Evolutionary conservation across 2,797 vertebrate genomes (phyloP), one percentile per base, ranked within the genome.

Genomic region (Spheniscus humboldti): DNA sequence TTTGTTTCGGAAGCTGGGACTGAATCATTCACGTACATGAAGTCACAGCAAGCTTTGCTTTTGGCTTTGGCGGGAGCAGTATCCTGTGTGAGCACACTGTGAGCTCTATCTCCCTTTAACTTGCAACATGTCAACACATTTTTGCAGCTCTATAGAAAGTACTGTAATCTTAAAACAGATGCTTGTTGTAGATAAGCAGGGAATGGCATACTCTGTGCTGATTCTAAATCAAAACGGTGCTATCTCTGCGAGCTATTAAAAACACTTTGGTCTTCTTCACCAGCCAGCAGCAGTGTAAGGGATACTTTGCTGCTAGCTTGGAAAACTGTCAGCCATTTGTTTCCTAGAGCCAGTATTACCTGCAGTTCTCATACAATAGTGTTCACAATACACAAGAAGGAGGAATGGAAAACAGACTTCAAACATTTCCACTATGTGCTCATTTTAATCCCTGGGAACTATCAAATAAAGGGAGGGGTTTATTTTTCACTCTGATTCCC

Each of bases 91-190:
- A 81, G 63, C 59, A 23, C 22, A 7, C 41, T 25, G 23, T 12
- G 52, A 81, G 30, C 24, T 84, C 53, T 41, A 16, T 69, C 84
- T 85, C 39, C 39, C 33, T 92, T 79, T 45, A 69, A 85, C 41
- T 74, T 87, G 31, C 39, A 80, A 39, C 1, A 3, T 11, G 43
- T 80, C 94, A 94, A 76, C 59, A 53, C 56, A 23, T 85, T 85
- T 92, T 79, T 90, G 72, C 63, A 89, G 71, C 56, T 85, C 84
- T 77, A 23, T 37, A 95, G 74, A 92, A 92, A 92, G 80, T 11
- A 17, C 37, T 63, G 35, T 39, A 63, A 91, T 88, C 84, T 94
- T 93, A 47, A 85, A 77, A 67, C 52, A 93, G 94, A 94, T 89
- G 88, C 77, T 73, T 56, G 50, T 12, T 63, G 67, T 47, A 94